These are phyloP conservation scores for Sebastolobus altivelis DNA, from an alignment of 2,797 vertebrate species.

Conservation along the genomic window DNA sequence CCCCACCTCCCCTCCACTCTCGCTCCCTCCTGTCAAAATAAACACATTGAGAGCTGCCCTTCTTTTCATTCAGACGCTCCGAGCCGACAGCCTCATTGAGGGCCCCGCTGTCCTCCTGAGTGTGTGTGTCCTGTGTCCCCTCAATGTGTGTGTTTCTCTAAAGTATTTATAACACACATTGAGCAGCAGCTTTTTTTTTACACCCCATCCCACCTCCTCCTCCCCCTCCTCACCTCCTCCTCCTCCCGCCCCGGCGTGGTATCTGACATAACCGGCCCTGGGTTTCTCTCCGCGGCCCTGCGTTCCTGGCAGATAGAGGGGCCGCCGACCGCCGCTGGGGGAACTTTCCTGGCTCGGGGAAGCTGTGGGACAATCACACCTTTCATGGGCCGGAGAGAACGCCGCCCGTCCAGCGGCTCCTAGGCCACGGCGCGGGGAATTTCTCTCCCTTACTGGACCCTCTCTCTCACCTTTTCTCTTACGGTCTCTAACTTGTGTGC, in stretches of 20 bases:
- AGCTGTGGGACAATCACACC: conserved; percentile 84
- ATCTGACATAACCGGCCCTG: conserved; percentile 75
- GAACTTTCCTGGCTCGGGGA: conserved; percentile 88
- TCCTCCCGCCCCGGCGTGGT: conserved; percentile 42
- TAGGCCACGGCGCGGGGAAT: conserved; percentile 65
- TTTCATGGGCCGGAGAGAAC: conserved; percentile 85
- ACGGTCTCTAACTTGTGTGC: conserved; percentile 37
- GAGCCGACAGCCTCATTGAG: conserved; percentile 58
- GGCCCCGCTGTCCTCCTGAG: conserved; percentile 50
- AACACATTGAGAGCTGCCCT: conserved; percentile 78
- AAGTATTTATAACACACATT: conserved; percentile 83
- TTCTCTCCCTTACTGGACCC: conserved; percentile 67
- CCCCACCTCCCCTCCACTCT: conserved; percentile 38
- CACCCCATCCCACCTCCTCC: background rate
- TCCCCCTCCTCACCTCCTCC: background rate
- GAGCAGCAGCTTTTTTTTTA: conserved; percentile 68
- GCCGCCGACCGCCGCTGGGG: conserved; percentile 80
- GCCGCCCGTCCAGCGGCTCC: conserved; percentile 74
- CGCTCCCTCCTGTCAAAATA: conserved; percentile 82
- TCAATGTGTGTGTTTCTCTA: conserved; percentile 49
- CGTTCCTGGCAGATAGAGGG: conserved; percentile 83
- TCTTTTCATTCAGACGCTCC: conserved; percentile 72
- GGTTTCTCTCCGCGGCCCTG: conserved; percentile 62
- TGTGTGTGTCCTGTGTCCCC: conserved; percentile 42
- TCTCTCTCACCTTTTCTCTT: conserved; percentile 36